These are phyloP conservation scores for Oscheius sp. DNA, from an alignment of 2,888 invertebrate species.

Conservation along the genomic window DNA sequence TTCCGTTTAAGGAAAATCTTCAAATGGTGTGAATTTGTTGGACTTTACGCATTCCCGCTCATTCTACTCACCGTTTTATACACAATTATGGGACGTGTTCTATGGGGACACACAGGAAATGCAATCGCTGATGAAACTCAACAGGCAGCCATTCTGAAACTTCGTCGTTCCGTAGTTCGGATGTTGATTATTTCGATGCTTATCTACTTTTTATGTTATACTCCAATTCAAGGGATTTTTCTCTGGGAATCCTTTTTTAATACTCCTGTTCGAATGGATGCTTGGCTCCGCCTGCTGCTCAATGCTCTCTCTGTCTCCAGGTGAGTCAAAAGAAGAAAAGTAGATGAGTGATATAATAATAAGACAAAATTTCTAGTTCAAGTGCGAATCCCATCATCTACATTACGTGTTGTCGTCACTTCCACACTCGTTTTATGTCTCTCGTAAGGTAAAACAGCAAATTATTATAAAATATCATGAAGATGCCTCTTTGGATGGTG, in stretches of 20 bases:
- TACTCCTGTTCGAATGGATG: constrained; percentile 43
- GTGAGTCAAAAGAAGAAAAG: constrained; percentile 16
- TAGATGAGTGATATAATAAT: neutral
- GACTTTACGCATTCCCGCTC: constrained; percentile 58
- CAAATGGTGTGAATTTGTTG: constrained; percentile 54
- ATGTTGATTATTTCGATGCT: constrained; percentile 72
- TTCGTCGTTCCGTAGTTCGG: constrained; percentile 72
- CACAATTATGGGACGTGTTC: constrained; percentile 55
- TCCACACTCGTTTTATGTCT: constrained; percentile 43
- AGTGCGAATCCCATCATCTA: constrained; percentile 60
- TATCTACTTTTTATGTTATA: constrained; percentile 72
- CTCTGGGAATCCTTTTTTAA: constrained; percentile 45
- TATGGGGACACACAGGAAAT: constrained; percentile 49
- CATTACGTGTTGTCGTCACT: constrained; percentile 60
- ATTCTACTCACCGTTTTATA: constrained; percentile 57
- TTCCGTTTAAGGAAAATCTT: constrained; percentile 44
- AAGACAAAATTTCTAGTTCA: too few species aligned
- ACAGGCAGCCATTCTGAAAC: constrained; percentile 51
- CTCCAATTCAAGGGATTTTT: constrained; percentile 70
- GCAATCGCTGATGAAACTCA: constrained; percentile 54
- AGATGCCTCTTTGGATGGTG: neutral
- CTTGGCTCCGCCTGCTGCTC: constrained; percentile 49
- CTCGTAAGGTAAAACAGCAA: constrained; percentile 5
- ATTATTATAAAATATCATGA: neutral
- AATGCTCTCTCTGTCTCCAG: constrained; percentile 55